Conservation (phyloP, 2,797 vertebrate species). For the Champsocephalus gunnari region DNA sequence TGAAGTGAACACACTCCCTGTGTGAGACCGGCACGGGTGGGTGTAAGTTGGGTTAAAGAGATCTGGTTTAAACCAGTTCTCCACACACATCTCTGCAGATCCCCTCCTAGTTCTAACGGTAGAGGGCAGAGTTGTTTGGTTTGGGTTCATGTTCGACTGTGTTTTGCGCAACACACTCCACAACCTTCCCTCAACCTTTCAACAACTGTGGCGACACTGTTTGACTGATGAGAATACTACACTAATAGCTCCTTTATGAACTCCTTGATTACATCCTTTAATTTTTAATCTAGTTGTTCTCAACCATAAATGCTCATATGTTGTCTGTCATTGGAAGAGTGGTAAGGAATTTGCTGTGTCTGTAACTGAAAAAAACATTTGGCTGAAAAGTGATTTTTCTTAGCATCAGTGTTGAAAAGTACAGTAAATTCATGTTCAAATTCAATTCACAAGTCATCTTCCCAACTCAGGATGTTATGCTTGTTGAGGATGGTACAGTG, state of each 20-base stretch:
- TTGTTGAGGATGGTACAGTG: too few relatives aligned
- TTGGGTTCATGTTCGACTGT: background rate
- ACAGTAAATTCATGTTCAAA: too few relatives aligned
- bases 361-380: too few relatives aligned
- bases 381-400: too few relatives aligned
- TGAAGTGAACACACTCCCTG: background rate
- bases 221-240: background rate
- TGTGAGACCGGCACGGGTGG: background rate
- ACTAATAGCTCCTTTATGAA: background rate
- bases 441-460: too few relatives aligned
- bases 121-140: too few relatives aligned
- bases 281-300: background rate
- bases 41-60: slow-evolving; percentile 6
- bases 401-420: too few relatives aligned
- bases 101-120: too few relatives aligned
- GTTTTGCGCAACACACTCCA: background rate
- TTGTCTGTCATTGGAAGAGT: background rate
- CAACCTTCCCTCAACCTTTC: background rate
- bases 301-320: background rate
- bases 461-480: too few relatives aligned
- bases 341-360: too few relatives aligned
- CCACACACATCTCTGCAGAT: too few relatives aligned
- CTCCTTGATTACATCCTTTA: background rate
- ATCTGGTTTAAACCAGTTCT: slow-evolving; percentile 65
- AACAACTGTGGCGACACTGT: background rate